Evolutionary conservation across 2,797 vertebrate genomes (phyloP), one percentile per base, ranked within the genome.

Genomic region (Sus cebifrons): DNA sequence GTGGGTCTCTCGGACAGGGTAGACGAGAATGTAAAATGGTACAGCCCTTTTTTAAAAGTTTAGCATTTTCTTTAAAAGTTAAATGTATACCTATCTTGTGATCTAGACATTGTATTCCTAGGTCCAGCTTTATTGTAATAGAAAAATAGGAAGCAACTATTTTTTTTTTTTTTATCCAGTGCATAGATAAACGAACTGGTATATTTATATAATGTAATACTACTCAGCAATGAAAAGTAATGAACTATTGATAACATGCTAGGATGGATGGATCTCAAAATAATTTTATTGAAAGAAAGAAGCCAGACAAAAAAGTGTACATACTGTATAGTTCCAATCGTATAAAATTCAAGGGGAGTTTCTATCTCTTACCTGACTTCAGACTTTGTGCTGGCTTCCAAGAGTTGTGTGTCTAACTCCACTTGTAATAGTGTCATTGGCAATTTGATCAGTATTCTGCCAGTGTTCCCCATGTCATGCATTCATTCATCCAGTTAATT

Each of bases 401-500:
- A 74, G 89, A 77, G 58, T 78, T 56, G 21, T n/a, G 5, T 68
- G 23, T 64, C 49, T 81, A 62, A 67, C 7, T 73, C 70, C n/a
- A 58, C 13, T 75, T 70, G 40, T 62, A 81, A 86, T 14, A 40
- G 10, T 62, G 29, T 94, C 56, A 40, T 20, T 75, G 54, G 60
- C 81, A 70, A 40, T 84, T 88, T 82, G 73, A 27, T 58, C 13
- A 74, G 65, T 44, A 40, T 79, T 95, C 79, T 86, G 21, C 20
- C 21, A 67, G 7, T 32, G 20, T 95, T 70, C n/a, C 56, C 71
- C 8, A 18, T 4, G 4, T 74, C 25, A 40, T 58, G 86, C 40
- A 95, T 29, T 62, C 82, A 58, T 65, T 68, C n/a, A 87, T 87
- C 88, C 67, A 70, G 40, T 60, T 94, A 73, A 82, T n/a, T 64